Evolutionary conservation across 2,888 invertebrate genomes (phyloP), one percentile per base, ranked within the genome.

Genomic region (Plebejus melissa): DNA sequence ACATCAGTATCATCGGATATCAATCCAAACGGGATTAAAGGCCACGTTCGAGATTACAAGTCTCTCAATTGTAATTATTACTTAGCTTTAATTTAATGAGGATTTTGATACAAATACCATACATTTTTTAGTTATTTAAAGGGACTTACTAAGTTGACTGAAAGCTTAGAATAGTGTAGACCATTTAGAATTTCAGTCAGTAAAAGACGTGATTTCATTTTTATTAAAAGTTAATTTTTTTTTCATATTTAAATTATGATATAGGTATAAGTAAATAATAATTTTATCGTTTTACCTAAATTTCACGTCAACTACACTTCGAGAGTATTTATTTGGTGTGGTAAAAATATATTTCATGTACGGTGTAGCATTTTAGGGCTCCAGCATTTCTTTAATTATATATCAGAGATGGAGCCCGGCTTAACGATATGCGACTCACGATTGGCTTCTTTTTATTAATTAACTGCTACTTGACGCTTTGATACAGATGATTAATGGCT

Each of bases 371-470:
- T 89, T 83, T 86, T 89, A 89, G 77, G 70, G 76, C 74, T 77
- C 80, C 82, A 84, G 86, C 87, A 88, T 84, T 70, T 86, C 82
- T 82, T 83, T 89, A 90, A 89, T 91, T 90, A 90, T 91, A 91
- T 92, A 92, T 89, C 90, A 89, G 85, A 88, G 89, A 91, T 93
- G 82, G 86, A 80, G 84, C 87, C 85, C 85, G 79, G 82, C 82
- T 84, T 86, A 89, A 90, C 90, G 90, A 89, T 90, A 90, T 90
- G 90, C 90, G 86, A 80, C 82, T 88, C 90, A 89, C 90, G 90
- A 80, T 74, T 77, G 80, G 79, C 70, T 76, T 72, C 28, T 72
- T 65, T 65, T 65, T 65, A 65, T 65, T 65, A 65, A 65, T 65
- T 65, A 65, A 65, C 65, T 65, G 13, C 41, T 80, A 81, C 80